These are phyloP conservation scores for Meriones unguiculatus DNA, from an alignment of 2,113 vertebrate genomes.

Conservation along the genomic window DNA sequence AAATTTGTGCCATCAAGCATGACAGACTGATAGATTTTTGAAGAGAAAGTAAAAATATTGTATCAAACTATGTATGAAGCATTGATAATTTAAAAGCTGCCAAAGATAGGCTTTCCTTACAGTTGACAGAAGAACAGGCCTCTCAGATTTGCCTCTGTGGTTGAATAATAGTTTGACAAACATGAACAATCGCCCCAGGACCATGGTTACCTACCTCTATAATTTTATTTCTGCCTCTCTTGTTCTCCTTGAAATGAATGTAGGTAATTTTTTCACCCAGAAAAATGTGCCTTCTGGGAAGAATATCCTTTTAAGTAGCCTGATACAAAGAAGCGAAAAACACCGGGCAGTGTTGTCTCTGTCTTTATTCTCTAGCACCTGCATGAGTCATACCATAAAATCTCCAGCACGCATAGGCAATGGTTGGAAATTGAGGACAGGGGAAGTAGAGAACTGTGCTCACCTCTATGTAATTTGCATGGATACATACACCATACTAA, in stretches of 20 bases:
- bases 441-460: neutral
- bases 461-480: neutral
- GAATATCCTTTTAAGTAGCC: slow-evolving; percentile 45
- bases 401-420: neutral
- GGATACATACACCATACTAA: neutral
- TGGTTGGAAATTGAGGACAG: neutral
- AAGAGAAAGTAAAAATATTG: neutral
- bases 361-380: neutral
- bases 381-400: too few species aligned
- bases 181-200: neutral
- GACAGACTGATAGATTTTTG: slow-evolving; percentile 25
- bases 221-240: slow-evolving; percentile 59
- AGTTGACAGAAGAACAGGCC: neutral
- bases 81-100: slow-evolving; percentile 23
- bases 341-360: neutral
- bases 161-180: slow-evolving; percentile 11
- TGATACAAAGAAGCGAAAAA: slow-evolving; percentile 36
- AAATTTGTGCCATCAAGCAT: slow-evolving; percentile 9
- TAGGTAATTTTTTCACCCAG: slow-evolving; percentile 59
- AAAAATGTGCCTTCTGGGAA: slow-evolving; percentile 58
- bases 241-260: slow-evolving; percentile 68
- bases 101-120: neutral
- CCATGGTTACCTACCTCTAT: neutral
- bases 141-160: neutral
- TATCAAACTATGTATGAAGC: neutral